Evolutionary conservation across 2,113 vertebrate genomes (phyloP).

Genomic region (Eudyptes chrysolophus): DNA sequence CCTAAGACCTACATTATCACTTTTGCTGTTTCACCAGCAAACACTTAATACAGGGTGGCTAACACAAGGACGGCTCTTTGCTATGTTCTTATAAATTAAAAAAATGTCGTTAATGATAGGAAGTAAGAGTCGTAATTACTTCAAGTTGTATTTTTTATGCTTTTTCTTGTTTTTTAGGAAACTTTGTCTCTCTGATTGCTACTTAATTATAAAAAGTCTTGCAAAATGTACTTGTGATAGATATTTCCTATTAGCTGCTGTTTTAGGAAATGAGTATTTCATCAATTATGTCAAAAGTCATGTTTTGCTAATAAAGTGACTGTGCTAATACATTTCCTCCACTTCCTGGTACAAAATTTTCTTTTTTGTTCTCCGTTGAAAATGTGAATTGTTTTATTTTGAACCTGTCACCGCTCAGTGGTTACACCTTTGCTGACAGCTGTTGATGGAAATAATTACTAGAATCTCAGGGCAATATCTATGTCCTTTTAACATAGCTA

Average conservation of each 20-base stretch:
- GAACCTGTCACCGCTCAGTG: background rate
- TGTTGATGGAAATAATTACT: background rate
- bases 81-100: conserved; percentile 2
- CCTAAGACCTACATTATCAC: conserved; percentile 75
- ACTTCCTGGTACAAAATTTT: background rate
- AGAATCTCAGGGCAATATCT: background rate
- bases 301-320: conserved; percentile 61
- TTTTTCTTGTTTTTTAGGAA: background rate
- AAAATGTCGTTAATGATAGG: conserved; percentile 17
- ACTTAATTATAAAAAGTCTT: conserved; percentile 26
- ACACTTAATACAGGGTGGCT: conserved; percentile 68
- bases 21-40: conserved; percentile 68
- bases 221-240: conserved; percentile 8
- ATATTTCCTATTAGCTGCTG: conserved; percentile 53
- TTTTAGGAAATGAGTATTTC: conserved; percentile 61
- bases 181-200: background rate
- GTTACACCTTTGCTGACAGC: conserved; percentile 4
- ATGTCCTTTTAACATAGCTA: background rate
- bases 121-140: background rate
- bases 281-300: conserved; percentile 29
- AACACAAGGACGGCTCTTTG: conserved; percentile 41
- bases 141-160: background rate
- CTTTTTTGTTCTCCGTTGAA: background rate
- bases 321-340: background rate
- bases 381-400: background rate